These are phyloP conservation scores for Virgularia gustaviana DNA, from an alignment of 92 coral and sea anemone species.

Conservation along the genomic window DNA sequence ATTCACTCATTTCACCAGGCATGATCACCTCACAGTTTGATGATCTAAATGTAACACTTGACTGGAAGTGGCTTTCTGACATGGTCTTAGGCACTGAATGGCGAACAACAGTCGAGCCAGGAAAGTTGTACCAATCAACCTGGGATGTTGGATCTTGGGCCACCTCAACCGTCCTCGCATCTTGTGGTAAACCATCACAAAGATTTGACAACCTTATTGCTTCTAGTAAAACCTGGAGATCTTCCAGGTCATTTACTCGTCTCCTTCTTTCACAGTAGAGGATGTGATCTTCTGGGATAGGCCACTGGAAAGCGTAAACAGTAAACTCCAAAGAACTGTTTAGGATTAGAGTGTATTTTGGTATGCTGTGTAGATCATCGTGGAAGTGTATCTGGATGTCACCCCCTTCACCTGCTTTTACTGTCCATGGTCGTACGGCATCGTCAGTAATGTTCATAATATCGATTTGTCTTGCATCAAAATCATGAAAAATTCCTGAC, in stretches of 20 bases:
- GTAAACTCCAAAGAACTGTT: neutral
- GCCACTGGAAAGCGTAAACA: constrained; percentile 11
- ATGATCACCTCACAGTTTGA: too few species aligned
- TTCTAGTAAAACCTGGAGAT: neutral
- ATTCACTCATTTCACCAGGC: too few species aligned
- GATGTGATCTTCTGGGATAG: neutral
- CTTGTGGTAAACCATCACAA: constrained; percentile 19
- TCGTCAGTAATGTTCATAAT: too few species aligned
- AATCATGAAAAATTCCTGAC: neutral
- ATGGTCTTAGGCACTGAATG: constrained; percentile 19
- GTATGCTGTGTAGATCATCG: neutral
- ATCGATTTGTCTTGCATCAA: neutral
- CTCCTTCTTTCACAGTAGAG: neutral
- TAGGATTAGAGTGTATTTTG: neutral
- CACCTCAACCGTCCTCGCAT: neutral
- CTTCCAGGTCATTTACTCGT: neutral
- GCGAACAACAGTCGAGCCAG: neutral
- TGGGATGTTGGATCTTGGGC: neutral
- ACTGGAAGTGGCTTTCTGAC: too few species aligned
- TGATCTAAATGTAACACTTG: too few species aligned
- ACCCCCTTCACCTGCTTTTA: neutral
- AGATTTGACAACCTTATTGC: neutral
- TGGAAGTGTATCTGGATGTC: neutral
- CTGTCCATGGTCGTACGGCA: neutral
- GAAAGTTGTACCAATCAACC: neutral